Conservation (phyloP, 2,113 vertebrate genomes). For the Oxyruncus cristatus region DNA sequence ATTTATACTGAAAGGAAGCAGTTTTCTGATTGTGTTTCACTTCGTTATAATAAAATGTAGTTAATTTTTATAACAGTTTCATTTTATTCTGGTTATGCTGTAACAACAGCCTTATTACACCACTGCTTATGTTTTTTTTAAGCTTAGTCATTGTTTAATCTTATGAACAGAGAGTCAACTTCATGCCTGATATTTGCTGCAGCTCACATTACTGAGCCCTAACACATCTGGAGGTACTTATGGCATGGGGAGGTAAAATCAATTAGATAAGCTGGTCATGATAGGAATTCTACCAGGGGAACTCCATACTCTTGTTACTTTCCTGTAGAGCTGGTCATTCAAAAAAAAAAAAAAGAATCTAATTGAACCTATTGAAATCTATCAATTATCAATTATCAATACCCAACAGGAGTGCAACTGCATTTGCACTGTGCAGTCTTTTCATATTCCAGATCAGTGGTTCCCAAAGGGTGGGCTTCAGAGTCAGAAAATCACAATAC, state of each 20-base stretch:
- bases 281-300: not conserved
- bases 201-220: not conserved
- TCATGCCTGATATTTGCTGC: not conserved
- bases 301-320: not conserved
- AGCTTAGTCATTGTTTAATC: slow-evolving; percentile 55
- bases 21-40: not conserved
- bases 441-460: not conserved
- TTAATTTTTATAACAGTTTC: slow-evolving; percentile 9
- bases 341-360: not conserved
- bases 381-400: not conserved
- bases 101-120: slow-evolving; percentile 22
- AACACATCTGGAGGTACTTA: not conserved
- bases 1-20: not conserved
- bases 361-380: not conserved
- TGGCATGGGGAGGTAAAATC: not conserved
- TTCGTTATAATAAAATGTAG: slow-evolving; percentile 6
- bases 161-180: slow-evolving; percentile 7
- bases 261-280: not conserved
- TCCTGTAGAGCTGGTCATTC: not conserved
- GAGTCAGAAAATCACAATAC: not conserved
- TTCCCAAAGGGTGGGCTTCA: slow-evolving; percentile 13
- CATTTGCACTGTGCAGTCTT: not conserved
- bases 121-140: not conserved
- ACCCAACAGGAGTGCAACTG: not conserved
- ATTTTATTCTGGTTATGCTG: slow-evolving; percentile 29